These are phyloP conservation scores for Proisotoma minuta DNA, from an alignment of 2,888 invertebrate genomes.

Conservation along the genomic window DNA sequence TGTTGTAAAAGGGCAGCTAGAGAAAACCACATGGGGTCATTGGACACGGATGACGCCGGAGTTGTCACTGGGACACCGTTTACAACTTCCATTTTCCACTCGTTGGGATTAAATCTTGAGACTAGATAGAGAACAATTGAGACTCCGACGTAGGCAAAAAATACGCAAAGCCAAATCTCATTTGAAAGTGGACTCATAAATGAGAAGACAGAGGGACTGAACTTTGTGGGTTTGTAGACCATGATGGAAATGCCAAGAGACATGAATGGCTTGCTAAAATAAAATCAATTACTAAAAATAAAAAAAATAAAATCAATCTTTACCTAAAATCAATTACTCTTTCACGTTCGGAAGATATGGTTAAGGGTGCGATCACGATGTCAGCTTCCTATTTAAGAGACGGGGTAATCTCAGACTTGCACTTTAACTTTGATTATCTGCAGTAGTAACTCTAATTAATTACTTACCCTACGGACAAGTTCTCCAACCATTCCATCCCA, in stretches of 20 bases:
- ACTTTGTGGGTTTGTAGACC: slow-evolving; percentile 65
- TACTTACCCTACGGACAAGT: slow-evolving; percentile 73
- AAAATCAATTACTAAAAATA: too few species aligned
- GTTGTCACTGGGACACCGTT: slow-evolving; percentile 45
- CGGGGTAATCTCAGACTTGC: too few species aligned
- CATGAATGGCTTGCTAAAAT: slow-evolving; percentile 76
- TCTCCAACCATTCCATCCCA: slow-evolving; percentile 89
- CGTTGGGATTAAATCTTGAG: slow-evolving; percentile 93
- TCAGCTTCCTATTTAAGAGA: slow-evolving; percentile 90
- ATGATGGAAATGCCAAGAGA: slow-evolving; percentile 91
- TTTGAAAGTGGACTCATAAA: slow-evolving; percentile 94
- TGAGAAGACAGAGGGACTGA: slow-evolving; percentile 89
- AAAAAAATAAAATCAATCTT: too few species aligned
- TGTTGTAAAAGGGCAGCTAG: slow-evolving; percentile 98
- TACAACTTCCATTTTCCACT: slow-evolving; percentile 88
- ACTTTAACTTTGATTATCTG: too few species aligned
- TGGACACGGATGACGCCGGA: slow-evolving; percentile 49
- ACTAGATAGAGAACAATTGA: slow-evolving; percentile 96
- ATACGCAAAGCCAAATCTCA: slow-evolving; percentile 89
- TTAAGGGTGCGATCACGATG: slow-evolving; percentile 89
- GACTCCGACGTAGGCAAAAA: slow-evolving; percentile 80
- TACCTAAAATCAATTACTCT: slow-evolving; percentile 95
- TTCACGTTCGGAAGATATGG: slow-evolving; percentile 91
- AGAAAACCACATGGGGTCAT: slow-evolving; percentile 80
- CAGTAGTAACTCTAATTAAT: too few species aligned